Percentiles rank a stretch among this genome's conserved stretches.
phyloP scores from a whole-genome alignment of 2,113 vertebrate genomes.

The Pachycephala philippinensis region DNA sequence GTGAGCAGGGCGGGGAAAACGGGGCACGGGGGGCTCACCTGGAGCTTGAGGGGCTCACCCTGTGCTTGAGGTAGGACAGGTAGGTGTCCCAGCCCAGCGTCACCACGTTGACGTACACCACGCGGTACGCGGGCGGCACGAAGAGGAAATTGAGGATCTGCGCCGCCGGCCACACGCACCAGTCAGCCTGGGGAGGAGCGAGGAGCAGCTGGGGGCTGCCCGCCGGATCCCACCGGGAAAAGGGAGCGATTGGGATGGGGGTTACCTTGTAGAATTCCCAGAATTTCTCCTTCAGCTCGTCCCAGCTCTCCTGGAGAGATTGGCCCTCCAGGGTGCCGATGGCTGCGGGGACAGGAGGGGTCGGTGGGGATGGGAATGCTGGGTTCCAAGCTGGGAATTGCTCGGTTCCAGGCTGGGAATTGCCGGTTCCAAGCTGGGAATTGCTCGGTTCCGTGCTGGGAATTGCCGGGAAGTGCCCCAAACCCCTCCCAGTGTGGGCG shows the following conservation, averaged over 20 bases:
- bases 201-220: fast-evolving
- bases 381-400: fast-evolving
- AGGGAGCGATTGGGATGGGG: fast-evolving
- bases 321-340: conserved; percentile 83
- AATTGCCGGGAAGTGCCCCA: background rate
- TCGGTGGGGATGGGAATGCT: background rate
- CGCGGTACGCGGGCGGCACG: conserved; percentile 80
- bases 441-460: no score
- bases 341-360: conserved; percentile 57
- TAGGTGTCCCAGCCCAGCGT: conserved; percentile 93
- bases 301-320: conserved; percentile 66
- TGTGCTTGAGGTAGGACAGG: conserved; percentile 86
- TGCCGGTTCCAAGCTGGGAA: no score
- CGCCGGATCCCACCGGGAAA: fast-evolving
- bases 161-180: conserved; percentile 86
- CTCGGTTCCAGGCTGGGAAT: no score
- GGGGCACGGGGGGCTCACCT: no score
- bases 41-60: no score
- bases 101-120: conserved; percentile 86
- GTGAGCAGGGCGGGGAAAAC: no score
- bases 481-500: fast-evolving
- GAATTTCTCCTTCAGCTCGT: conserved; percentile 86
- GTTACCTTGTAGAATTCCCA: conserved; percentile 91
- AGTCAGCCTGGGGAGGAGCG: conserved; percentile 74
- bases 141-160: conserved; percentile 92